These are phyloP conservation scores for Tyrophagus putrescentiae DNA, from an alignment of 1,140 invertebrate species.

Conservation along the genomic window DNA sequence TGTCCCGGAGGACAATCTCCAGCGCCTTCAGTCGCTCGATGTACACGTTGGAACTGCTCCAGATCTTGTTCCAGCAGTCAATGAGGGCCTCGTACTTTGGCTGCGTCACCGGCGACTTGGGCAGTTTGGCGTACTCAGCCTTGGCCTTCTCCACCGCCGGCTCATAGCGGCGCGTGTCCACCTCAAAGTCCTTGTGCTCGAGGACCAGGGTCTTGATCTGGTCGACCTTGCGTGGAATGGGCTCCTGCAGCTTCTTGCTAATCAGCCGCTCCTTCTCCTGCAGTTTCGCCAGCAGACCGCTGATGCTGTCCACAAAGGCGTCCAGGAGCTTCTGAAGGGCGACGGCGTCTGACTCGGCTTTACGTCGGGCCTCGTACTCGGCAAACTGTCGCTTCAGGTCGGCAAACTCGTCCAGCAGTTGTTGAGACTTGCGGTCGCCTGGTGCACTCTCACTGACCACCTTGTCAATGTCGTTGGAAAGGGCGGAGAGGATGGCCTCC, in stretches of 20 bases:
- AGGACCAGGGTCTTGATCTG: constrained; percentile 66
- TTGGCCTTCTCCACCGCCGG: constrained; percentile 49
- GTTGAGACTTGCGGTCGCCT: constrained; percentile 71
- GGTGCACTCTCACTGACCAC: constrained; percentile 79
- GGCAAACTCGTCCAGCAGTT: constrained; percentile 76
- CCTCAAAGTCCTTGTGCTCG: constrained; percentile 57
- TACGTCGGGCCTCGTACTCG: constrained; percentile 67
- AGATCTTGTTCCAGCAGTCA: constrained; percentile 78
- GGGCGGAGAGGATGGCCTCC: constrained; percentile 77
- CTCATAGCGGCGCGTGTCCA: constrained; percentile 43
- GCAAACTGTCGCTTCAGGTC: constrained; percentile 89
- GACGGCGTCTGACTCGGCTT: constrained; percentile 34
- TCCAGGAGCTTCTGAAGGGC: constrained; percentile 40
- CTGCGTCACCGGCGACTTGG: constrained; percentile 74
- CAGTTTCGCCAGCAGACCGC: constrained; percentile 54
- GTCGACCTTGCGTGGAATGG: constrained; percentile 66
- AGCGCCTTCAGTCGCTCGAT: constrained; percentile 76
- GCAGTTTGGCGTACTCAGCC: constrained; percentile 33
- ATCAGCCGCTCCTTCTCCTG: constrained; percentile 70
- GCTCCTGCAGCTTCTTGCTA: constrained; percentile 57
- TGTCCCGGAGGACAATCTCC: constrained; percentile 67
- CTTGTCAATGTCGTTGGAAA: constrained; percentile 94
- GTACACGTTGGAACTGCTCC: constrained; percentile 67
- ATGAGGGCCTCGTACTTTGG: constrained; percentile 65
- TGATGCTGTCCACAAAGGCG: constrained; percentile 66